phyloP scores from a whole-genome alignment of 2,797 vertebrate species.

The Eulemur rubriventer region DNA sequence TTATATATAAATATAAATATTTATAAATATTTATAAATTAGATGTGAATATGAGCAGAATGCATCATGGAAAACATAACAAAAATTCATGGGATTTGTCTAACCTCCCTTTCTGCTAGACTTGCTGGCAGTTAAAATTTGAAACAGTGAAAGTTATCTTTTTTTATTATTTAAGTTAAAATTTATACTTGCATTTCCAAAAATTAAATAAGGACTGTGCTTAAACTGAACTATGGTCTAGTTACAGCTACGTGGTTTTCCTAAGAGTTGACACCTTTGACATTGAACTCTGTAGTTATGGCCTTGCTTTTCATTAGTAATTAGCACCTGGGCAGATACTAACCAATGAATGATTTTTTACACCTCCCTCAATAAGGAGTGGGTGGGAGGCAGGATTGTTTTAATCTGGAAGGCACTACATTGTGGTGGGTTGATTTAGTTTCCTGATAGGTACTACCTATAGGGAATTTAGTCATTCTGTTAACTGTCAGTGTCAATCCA shows the following conservation, averaged over 20 bases:
- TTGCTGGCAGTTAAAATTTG: background rate
- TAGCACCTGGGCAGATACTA: background rate
- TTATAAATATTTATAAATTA: background rate
- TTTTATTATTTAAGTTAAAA: background rate
- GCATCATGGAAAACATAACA: background rate
- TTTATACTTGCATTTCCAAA: background rate
- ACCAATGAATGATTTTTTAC: background rate
- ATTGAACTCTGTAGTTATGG: background rate
- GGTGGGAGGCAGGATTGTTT: background rate
- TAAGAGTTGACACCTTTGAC: background rate
- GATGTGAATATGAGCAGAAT: background rate
- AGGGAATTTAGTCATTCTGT: background rate
- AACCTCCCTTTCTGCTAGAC: background rate
- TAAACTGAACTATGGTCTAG: no score
- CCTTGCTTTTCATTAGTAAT: background rate
- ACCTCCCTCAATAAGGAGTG: background rate
- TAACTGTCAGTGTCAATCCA: background rate
- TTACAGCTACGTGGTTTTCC: background rate
- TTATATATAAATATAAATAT: no score
- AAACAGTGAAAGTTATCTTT: background rate
- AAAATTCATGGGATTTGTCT: background rate
- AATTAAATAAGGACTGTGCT: background rate
- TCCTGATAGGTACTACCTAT: background rate
- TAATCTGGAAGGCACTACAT: fast-evolving
- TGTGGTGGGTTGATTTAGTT: background rate